phyloP scores from a whole-genome alignment of 1,140 invertebrate species.

The Dufourea novaeangliae region DNA sequence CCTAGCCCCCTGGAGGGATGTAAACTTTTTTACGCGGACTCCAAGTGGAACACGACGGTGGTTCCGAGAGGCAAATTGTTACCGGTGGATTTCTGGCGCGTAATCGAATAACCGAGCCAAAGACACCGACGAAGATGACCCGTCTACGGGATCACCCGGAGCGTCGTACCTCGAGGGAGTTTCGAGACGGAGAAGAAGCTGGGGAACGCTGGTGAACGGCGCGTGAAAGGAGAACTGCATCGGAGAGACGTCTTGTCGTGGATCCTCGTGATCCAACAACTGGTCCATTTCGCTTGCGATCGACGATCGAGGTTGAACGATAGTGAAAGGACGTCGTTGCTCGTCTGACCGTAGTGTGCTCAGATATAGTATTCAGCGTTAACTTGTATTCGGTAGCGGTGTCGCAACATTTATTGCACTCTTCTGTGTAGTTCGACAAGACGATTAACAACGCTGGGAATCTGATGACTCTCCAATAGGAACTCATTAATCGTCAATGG shows the following conservation, averaged over 20 bases:
- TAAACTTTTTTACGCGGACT: not conserved
- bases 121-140: too few species aligned
- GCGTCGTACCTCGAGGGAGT: not conserved
- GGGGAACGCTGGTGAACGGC: not conserved
- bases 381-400: not conserved
- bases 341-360: conserved; percentile 6
- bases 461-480: not conserved
- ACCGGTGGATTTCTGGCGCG: not conserved
- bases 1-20: too few species aligned
- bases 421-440: not conserved
- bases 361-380: conserved; percentile 8
- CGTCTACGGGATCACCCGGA: not conserved
- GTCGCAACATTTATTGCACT: conserved; percentile 13
- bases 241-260: not conserved
- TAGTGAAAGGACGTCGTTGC: conserved; percentile 63
- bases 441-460: not conserved
- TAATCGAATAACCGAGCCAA: not conserved
- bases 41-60: not conserved
- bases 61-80: not conserved
- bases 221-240: conserved; percentile 30
- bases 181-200: not conserved
- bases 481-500: not conserved
- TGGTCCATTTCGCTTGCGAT: conserved; percentile 42
- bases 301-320: conserved; percentile 45
- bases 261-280: conserved; percentile 41